Conservation (phyloP, 2,113 vertebrate species). For the Macquaria australasica region DNA sequence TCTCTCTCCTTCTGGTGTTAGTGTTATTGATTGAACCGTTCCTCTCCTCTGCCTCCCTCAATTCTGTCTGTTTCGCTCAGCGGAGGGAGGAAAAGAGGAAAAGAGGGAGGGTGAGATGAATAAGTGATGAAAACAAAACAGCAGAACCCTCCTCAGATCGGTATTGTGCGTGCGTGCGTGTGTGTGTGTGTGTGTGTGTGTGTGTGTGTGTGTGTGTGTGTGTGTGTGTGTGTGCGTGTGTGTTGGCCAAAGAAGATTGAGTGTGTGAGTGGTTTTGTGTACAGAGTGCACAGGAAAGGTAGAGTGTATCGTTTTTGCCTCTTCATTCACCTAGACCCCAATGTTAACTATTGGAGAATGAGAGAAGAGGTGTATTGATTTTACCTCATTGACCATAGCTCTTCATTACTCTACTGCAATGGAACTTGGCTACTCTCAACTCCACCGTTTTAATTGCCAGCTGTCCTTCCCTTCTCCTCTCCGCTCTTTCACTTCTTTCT, state of each 20-base stretch:
- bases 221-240: constrained; percentile 47
- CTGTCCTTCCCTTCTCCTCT: constrained; percentile 40
- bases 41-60: constrained; percentile 85
- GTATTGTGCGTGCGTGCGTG: constrained; percentile 67
- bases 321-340: constrained; percentile 73
- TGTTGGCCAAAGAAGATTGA: constrained; percentile 55
- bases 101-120: constrained; percentile 81
- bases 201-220: constrained; percentile 50
- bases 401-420: constrained; percentile 79
- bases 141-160: constrained; percentile 80
- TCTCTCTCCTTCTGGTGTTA: constrained; percentile 71
- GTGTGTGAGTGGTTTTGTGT: constrained; percentile 61
- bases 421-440: constrained; percentile 67
- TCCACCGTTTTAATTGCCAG: constrained; percentile 58
- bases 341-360: constrained; percentile 81
- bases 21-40: constrained; percentile 87
- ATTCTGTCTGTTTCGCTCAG: constrained; percentile 84
- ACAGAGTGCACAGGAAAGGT: constrained; percentile 56
- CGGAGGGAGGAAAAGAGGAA: constrained; percentile 69
- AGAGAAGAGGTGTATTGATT: constrained; percentile 79
- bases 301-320: constrained; percentile 73
- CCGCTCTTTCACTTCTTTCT: constrained; percentile 38
- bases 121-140: constrained; percentile 89
- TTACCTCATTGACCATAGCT: constrained; percentile 80
- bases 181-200: constrained; percentile 51